phyloP scores from a whole-genome alignment of 2,113 vertebrate genomes.

The Eudorcas thomsonii region DNA sequence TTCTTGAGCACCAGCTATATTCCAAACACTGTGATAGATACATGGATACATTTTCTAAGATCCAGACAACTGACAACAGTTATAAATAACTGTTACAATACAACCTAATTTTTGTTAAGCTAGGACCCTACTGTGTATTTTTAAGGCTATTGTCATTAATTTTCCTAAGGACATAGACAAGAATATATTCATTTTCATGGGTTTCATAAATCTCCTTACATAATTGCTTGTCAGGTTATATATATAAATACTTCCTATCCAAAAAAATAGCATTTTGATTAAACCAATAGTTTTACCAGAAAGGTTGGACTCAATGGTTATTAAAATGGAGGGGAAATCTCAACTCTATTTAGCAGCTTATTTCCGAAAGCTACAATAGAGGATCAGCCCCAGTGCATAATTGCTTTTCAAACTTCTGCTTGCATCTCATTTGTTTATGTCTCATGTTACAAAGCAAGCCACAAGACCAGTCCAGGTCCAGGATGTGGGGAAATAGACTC shows the following conservation, averaged over 20 bases:
- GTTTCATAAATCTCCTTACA: background rate
- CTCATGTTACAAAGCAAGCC: background rate
- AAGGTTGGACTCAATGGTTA: background rate
- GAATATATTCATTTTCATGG: background rate
- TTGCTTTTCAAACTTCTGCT: background rate
- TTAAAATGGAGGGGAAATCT: background rate
- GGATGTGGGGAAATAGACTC: background rate
- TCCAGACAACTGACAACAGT: background rate
- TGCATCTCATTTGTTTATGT: background rate
- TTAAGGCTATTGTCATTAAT: background rate
- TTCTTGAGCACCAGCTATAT: background rate
- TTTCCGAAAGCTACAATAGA: background rate
- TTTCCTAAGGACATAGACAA: background rate
- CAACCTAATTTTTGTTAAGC: background rate
- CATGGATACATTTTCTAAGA: background rate
- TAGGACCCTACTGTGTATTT: background rate
- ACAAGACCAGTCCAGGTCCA: background rate
- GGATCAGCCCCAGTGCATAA: background rate
- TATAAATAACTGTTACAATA: background rate
- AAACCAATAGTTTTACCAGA: background rate
- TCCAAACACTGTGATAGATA: background rate
- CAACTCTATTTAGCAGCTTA: background rate
- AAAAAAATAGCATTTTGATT: background rate
- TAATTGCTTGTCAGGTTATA: background rate
- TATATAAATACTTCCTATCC: background rate